phyloP scores from a whole-genome alignment of 2,888 invertebrate species.

The Platycheirus albimanus region DNA sequence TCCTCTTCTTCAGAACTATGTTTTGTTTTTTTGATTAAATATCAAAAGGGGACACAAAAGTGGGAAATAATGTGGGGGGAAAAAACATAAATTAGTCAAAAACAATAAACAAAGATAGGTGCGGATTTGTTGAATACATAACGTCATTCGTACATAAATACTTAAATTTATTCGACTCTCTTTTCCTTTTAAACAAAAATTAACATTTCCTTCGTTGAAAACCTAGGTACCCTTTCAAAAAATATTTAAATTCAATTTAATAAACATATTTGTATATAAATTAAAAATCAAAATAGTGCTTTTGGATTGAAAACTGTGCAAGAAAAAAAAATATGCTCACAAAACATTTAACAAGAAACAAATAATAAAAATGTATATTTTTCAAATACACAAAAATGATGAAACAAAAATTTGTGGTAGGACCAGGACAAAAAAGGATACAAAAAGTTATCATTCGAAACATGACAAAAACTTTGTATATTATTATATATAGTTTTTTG shows the following conservation, averaged over 20 bases:
- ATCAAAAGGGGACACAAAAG: slow-evolving; percentile 46
- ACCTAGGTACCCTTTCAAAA: slow-evolving; percentile 64
- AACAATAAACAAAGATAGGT: slow-evolving; percentile 48
- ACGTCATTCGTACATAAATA: slow-evolving; percentile 50
- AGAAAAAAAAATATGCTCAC: slow-evolving; percentile 21
- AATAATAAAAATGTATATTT: slow-evolving; percentile 32
- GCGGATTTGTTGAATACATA: slow-evolving; percentile 59
- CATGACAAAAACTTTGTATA: slow-evolving; percentile 75
- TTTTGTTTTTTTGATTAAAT: slow-evolving; percentile 68
- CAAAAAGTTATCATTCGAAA: slow-evolving; percentile 53
- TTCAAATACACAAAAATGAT: slow-evolving; percentile 42
- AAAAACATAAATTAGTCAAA: slow-evolving; percentile 58
- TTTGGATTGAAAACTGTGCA: slow-evolving; percentile 49
- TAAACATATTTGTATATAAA: slow-evolving; percentile 24
- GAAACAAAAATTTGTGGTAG: slow-evolving; percentile 22
- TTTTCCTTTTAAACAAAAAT: slow-evolving; percentile 26
- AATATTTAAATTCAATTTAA: slow-evolving; percentile 27
- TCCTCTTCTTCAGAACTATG: slow-evolving; percentile 83
- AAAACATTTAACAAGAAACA: slow-evolving; percentile 65
- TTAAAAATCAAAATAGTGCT: slow-evolving; percentile 25
- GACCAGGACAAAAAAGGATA: slow-evolving; percentile 34
- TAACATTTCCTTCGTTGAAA: slow-evolving; percentile 54
- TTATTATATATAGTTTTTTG: background rate
- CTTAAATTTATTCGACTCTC: slow-evolving; percentile 39
- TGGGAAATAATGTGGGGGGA: slow-evolving; percentile 24